Conservation (phyloP, 2,113 vertebrate genomes). For the Phylloscopus trochilus region DNA sequence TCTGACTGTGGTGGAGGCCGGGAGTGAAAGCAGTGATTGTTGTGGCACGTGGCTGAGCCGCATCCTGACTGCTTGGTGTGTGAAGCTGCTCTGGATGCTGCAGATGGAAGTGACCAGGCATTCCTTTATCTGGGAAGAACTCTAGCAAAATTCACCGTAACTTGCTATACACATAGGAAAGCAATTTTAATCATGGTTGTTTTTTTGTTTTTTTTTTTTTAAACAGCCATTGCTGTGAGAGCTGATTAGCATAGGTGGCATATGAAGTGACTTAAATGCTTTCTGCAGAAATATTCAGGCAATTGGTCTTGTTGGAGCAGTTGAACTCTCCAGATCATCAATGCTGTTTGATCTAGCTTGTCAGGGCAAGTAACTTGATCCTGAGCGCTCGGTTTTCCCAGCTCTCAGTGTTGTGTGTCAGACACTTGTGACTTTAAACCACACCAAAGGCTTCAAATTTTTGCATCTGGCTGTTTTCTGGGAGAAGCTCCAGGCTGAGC, state of each 20-base stretch:
- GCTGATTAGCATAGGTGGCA: background rate
- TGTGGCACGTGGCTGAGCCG: background rate
- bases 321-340: background rate
- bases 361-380: background rate
- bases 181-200: accelerated
- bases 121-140: background rate
- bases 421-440: background rate
- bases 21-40: background rate
- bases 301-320: background rate
- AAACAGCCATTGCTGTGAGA: background rate
- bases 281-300: background rate
- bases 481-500: background rate
- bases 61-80: background rate
- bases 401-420: background rate
- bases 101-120: background rate
- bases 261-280: background rate
- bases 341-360: background rate
- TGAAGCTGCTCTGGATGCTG: background rate
- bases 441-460: background rate
- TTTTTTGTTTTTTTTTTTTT: background rate
- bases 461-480: background rate
- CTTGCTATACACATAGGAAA: background rate
- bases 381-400: background rate
- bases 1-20: background rate
- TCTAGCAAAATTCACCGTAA: background rate